A percentile compares a stretch with the other conserved stretches of the same genome.
These are phyloP conservation scores for Schlechtendalia chinensis DNA, from an alignment of 1,140 invertebrate species.

Conservation along the genomic window DNA sequence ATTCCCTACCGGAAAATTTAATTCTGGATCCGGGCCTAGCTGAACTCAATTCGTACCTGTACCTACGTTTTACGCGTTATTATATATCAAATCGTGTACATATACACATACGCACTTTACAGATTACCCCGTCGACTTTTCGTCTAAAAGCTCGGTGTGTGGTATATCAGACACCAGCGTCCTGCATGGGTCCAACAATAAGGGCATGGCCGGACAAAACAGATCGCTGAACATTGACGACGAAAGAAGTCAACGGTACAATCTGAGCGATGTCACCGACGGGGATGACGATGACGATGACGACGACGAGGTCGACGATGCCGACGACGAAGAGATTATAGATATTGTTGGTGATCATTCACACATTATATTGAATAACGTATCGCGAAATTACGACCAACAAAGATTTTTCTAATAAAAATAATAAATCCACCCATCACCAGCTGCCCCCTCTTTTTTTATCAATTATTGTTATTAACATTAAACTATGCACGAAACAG, in stretches of 20 bases:
- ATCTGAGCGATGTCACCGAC: constrained; percentile 8
- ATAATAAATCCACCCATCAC: not conserved
- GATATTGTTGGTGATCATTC: constrained; percentile 42
- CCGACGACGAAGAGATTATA: constrained; percentile 39
- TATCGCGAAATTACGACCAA: constrained; percentile 23
- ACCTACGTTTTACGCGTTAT: too few species aligned
- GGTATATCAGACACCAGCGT: not conserved
- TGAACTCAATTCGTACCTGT: too few species aligned
- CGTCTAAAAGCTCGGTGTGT: constrained; percentile 19
- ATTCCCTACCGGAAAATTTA: too few species aligned
- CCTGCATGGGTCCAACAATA: not conserved
- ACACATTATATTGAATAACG: not conserved
- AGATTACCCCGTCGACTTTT: constrained; percentile 45
- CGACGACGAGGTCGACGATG: not conserved
- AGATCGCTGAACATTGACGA: not conserved
- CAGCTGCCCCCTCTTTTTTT: not conserved
- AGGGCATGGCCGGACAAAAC: not conserved
- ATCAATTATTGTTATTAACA: not conserved
- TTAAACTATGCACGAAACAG: not conserved
- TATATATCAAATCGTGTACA: too few species aligned
- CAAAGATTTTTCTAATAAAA: constrained; percentile 33
- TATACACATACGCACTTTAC: not conserved
- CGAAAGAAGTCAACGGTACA: constrained; percentile 1
- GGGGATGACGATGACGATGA: constrained; percentile 10
- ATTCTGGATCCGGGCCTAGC: too few species aligned